Percentiles rank a stretch among this genome's conserved stretches.
Conservation (phyloP, 2,888 invertebrate species). For the Cremastinae sp. region DNA sequence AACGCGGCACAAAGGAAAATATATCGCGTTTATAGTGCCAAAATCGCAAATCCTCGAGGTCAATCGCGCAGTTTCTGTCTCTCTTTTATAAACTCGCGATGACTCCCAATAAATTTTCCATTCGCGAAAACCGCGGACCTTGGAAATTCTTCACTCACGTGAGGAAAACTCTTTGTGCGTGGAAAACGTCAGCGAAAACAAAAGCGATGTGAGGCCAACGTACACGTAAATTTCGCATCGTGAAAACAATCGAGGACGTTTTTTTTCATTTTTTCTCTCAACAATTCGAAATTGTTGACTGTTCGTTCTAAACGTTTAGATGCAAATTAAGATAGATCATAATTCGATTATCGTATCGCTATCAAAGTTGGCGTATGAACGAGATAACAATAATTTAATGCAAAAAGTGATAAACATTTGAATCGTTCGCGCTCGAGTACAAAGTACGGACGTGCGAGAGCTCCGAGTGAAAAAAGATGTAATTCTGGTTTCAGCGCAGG, state of each 20-base stretch:
- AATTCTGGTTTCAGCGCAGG: constrained; percentile 47
- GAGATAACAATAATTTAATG: constrained; percentile 7
- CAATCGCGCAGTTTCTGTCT: constrained; percentile 25
- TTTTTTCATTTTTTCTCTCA: not conserved
- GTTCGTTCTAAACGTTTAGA: not conserved
- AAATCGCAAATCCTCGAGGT: constrained; percentile 1
- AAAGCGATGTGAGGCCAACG: not conserved
- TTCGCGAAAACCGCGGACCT: too few species aligned
- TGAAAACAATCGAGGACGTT: too few species aligned
- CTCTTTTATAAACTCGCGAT: too few species aligned
- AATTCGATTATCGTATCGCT: constrained; percentile 1
- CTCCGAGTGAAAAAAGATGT: constrained; percentile 27
- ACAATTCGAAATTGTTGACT: too few species aligned
- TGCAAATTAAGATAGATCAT: not conserved
- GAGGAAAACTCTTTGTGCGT: not conserved
- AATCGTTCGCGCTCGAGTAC: constrained; percentile 1
- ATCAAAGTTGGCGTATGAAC: not conserved
- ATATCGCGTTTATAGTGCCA: constrained; percentile 7
- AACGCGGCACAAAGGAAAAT: constrained; percentile 4
- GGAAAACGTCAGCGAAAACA: too few species aligned
- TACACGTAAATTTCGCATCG: constrained; percentile 13
- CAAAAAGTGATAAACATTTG: constrained; percentile 16
- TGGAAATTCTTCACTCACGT: not conserved
- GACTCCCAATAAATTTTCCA: too few species aligned
- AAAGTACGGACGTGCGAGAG: constrained; percentile 25